These are phyloP conservation scores for Spilarctia lutea DNA, from an alignment of 2,888 invertebrate genomes.

Conservation along the genomic window DNA sequence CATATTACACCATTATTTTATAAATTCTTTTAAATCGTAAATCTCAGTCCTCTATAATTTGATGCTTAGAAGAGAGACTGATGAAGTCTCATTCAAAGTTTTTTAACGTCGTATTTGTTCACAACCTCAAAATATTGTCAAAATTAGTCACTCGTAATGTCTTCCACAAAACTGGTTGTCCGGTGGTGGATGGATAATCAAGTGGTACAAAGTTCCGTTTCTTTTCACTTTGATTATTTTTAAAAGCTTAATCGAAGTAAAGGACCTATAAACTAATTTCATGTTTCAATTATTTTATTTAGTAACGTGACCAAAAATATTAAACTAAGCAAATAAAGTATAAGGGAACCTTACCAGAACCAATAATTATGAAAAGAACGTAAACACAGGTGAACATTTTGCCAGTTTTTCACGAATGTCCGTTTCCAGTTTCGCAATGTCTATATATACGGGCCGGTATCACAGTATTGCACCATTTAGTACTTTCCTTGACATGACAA, in stretches of 20 bases:
- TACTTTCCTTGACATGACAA: constrained; percentile 67
- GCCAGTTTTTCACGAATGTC: constrained; percentile 63
- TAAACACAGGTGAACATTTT: constrained; percentile 69
- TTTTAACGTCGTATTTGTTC: not conserved
- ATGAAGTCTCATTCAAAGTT: not conserved
- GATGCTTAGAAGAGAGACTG: not conserved
- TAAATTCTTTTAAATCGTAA: too few relatives aligned
- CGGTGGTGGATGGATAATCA: not conserved
- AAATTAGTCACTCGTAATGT: not conserved
- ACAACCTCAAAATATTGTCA: not conserved
- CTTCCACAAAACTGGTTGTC: not conserved
- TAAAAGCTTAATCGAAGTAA: not conserved
- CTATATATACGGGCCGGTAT: constrained; percentile 79
- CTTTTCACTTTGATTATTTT: constrained; percentile 1
- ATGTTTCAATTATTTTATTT: not conserved
- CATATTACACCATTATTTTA: not conserved
- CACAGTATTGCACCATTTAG: constrained; percentile 56
- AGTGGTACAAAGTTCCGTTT: constrained; percentile 1
- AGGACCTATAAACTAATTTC: not conserved
- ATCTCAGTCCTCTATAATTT: not conserved
- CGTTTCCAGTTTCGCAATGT: constrained; percentile 56
- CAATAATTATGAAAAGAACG: constrained; percentile 44
- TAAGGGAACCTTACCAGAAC: constrained; percentile 45
- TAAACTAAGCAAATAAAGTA: not conserved
- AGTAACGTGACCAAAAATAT: not conserved